phyloP scores from a whole-genome alignment of 1,140 invertebrate species.

The Drosophila mojavensis region DNA sequence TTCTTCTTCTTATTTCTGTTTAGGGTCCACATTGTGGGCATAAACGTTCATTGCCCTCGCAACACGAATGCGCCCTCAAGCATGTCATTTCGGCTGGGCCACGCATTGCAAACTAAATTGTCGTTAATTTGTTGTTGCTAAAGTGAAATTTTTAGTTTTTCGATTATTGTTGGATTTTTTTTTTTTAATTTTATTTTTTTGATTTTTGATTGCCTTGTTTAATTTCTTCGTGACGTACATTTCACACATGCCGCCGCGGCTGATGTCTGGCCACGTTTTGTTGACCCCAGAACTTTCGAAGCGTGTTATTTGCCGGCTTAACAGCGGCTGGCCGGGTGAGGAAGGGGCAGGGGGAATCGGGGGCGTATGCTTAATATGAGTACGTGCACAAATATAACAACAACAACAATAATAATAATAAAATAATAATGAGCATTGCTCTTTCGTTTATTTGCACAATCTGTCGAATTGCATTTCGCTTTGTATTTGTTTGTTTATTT shows the following conservation, averaged over 20 bases:
- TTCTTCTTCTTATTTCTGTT: constrained; percentile 57
- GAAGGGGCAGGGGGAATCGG: background rate
- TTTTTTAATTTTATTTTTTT: constrained; percentile 20
- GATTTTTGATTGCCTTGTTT: constrained; percentile 33
- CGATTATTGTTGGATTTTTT: constrained; percentile 16
- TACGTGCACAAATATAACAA: constrained; percentile 5
- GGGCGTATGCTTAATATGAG: constrained; percentile 9
- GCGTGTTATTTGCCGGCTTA: constrained; percentile 42
- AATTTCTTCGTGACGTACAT: constrained; percentile 65
- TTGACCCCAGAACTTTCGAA: constrained; percentile 81
- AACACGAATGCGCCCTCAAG: constrained; percentile 79
- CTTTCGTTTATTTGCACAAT: constrained; percentile 31
- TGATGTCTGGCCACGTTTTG: constrained; percentile 59
- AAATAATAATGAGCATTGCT: constrained; percentile 36
- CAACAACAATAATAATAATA: constrained; percentile 23
- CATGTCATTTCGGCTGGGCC: constrained; percentile 48
- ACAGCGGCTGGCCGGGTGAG: background rate
- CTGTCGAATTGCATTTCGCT: constrained; percentile 25
- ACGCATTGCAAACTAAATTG: constrained; percentile 7
- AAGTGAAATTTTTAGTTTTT: constrained; percentile 69
- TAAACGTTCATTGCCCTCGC: constrained; percentile 64
- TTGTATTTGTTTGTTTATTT: constrained; percentile 14
- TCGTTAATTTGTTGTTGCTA: constrained; percentile 22
- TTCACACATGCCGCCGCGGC: constrained; percentile 58
- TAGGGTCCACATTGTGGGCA: constrained; percentile 7